These are phyloP conservation scores for Papilio polytes DNA, from an alignment of 1,140 invertebrate species.

Conservation along the genomic window DNA sequence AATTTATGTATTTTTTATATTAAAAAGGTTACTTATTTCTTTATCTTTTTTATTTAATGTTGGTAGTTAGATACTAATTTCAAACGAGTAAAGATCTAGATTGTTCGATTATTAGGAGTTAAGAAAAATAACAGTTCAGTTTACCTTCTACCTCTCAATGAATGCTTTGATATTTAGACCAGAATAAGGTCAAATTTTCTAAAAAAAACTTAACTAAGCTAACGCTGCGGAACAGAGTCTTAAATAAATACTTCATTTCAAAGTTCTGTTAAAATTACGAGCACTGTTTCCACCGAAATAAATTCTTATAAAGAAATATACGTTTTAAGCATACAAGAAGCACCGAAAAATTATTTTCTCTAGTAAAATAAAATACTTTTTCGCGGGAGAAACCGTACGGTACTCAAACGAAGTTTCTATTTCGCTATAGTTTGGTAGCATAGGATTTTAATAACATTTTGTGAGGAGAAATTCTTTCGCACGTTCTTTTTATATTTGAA, in stretches of 20 bases:
- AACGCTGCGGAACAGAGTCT: not conserved
- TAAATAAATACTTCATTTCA: not conserved
- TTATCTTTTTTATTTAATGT: not conserved
- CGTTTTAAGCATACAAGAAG: conserved; percentile 4
- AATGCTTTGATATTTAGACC: no score
- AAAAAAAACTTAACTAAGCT: not conserved
- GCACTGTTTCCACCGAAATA: not conserved
- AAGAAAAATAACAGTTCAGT: no score
- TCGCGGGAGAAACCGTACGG: not conserved
- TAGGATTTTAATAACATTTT: conserved; percentile 16
- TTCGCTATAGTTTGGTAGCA: conserved; percentile 14
- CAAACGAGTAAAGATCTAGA: no score
- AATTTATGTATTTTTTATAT: not conserved
- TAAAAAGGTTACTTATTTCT: not conserved
- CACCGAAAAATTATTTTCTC: not conserved
- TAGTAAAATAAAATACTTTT: conserved; percentile 8
- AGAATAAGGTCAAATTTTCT: no score
- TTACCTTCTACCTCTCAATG: no score
- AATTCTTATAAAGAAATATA: not conserved
- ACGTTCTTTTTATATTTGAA: not conserved
- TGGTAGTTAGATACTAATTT: no score
- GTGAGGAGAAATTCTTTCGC: not conserved
- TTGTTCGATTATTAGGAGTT: no score
- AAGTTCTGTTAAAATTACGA: not conserved
- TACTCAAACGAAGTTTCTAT: conserved; percentile 14